These are phyloP conservation scores for Pungitius pungitius DNA, from an alignment of 2,113 vertebrate genomes.

Conservation along the genomic window DNA sequence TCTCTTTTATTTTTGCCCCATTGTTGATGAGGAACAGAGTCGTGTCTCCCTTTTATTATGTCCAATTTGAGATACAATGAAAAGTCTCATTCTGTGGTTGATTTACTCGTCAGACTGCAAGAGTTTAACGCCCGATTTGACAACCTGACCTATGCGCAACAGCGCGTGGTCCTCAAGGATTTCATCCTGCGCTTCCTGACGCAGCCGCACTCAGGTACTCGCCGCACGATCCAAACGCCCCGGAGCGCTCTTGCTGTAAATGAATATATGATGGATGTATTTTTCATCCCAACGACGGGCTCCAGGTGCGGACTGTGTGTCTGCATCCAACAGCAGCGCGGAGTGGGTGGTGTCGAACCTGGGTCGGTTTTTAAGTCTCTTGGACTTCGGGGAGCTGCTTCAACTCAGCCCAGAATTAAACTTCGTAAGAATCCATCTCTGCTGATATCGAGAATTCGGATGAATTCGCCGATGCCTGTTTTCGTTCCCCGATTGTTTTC, in stretches of 20 bases:
- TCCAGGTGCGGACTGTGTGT: slow-evolving; percentile 63
- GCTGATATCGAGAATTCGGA: background rate
- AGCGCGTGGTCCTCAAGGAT: slow-evolving; percentile 16
- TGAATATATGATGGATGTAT: background rate
- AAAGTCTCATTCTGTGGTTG: background rate
- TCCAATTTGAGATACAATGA: background rate
- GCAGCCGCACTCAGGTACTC: slow-evolving; percentile 40
- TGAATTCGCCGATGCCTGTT: background rate
- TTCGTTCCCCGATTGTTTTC: background rate
- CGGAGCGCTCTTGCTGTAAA: background rate
- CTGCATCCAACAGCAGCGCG: slow-evolving; percentile 50
- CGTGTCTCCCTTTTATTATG: background rate
- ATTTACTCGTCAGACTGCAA: slow-evolving; percentile 47
- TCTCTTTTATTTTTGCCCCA: background rate
- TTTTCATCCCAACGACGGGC: background rate
- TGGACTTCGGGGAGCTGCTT: slow-evolving; percentile 52
- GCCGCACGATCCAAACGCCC: background rate
- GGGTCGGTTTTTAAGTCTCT: slow-evolving; percentile 60
- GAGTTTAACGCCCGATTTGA: slow-evolving; percentile 31
- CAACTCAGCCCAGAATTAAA: slow-evolving; percentile 62
- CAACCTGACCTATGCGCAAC: slow-evolving; percentile 2
- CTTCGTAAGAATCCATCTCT: slow-evolving; percentile 57
- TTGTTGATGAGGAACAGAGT: background rate
- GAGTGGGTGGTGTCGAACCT: slow-evolving; percentile 69
- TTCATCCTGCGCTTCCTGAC: slow-evolving; percentile 60